A percentile compares a stretch with the other conserved stretches of the same genome.
phyloP scores from a whole-genome alignment of 2,113 vertebrate species.

The Megaceryle maxima region DNA sequence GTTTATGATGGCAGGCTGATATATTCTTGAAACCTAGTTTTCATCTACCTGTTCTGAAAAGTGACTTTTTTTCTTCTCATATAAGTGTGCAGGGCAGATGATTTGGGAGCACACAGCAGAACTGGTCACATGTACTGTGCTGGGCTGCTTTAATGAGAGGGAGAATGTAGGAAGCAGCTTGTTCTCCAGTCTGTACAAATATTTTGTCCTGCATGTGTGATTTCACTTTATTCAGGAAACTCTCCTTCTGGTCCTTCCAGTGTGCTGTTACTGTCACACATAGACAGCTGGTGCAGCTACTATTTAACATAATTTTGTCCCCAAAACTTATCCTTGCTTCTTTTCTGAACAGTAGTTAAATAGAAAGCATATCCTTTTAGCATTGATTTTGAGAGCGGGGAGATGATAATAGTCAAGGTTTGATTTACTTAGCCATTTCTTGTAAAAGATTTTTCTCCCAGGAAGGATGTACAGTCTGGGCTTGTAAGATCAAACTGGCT shows the following conservation, averaged over 20 bases:
- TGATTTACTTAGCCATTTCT: not conserved
- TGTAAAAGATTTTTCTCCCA: not conserved
- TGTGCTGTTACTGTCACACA: not conserved
- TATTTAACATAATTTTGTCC: not conserved
- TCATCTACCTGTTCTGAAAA: not conserved
- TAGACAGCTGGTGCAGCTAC: not conserved
- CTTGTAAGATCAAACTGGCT: not conserved
- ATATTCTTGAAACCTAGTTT: not conserved
- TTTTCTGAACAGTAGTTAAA: not conserved
- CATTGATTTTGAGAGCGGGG: not conserved
- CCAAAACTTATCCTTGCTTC: not conserved
- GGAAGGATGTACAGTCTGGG: not conserved
- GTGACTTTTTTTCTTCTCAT: not conserved
- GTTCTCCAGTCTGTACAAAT: not conserved
- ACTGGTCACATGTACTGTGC: not conserved
- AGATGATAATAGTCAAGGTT: not conserved
- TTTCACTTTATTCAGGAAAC: not conserved
- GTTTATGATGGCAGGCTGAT: not conserved
- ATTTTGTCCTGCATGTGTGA: not conserved
- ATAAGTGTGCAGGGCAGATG: not conserved
- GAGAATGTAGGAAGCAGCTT: not conserved
- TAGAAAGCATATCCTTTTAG: not conserved
- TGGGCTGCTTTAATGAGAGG: not conserved
- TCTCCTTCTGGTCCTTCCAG: not conserved
- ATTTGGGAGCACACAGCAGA: not conserved